Base-by-base conservation (phyloP, 2,888 invertebrate genomes). In the Leptarthrus brevirostris region DNA sequence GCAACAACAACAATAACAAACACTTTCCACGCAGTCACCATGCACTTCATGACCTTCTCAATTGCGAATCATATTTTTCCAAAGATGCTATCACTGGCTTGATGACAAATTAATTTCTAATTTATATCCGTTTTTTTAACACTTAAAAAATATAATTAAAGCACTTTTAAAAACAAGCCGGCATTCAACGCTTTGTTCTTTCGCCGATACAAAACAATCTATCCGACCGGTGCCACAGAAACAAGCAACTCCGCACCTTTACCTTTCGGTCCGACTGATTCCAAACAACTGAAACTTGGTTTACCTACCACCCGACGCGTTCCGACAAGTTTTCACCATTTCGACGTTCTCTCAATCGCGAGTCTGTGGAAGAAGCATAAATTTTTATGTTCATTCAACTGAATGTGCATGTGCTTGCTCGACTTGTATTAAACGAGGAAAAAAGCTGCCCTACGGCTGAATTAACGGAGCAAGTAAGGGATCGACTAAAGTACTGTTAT, bases 241-340 rank as follows among this genome's bases (percentile, higher is more conserved):
- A 5, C n/a, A n/a, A 3, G 3, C 56, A 18, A 34, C 16, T 16
- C 5, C 14, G 16, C 56, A n/a, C 26, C 26, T n/a, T n/a, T n/a
- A n/a, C n/a, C n/a, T n/a, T n/a, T n/a, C n/a, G n/a, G n/a, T n/a
- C 26, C 56, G 56, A 34, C 10, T 16, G 16, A 24, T 10, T 14
- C 6, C 30, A 56, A 56, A 26, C 56, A 56, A 56, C 56, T 56
- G 56, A 56, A 56, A 56, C n/a, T n/a, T n/a, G n/a, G n/a, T n/a
- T n/a, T n/a, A n/a, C n/a, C n/a, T n/a, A n/a, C n/a, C n/a, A n/a
- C n/a, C n/a, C n/a, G n/a, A n/a, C n/a, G n/a, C n/a, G n/a, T n/a
- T n/a, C n/a, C n/a, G n/a, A n/a, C n/a, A n/a, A n/a, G n/a, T n/a
- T n/a, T n/a, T n/a, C n/a, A n/a, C n/a, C n/a, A n/a, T n/a, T n/a